Conservation (phyloP, 2,888 invertebrate species). For the Rhamphomyia laevipes region DNA sequence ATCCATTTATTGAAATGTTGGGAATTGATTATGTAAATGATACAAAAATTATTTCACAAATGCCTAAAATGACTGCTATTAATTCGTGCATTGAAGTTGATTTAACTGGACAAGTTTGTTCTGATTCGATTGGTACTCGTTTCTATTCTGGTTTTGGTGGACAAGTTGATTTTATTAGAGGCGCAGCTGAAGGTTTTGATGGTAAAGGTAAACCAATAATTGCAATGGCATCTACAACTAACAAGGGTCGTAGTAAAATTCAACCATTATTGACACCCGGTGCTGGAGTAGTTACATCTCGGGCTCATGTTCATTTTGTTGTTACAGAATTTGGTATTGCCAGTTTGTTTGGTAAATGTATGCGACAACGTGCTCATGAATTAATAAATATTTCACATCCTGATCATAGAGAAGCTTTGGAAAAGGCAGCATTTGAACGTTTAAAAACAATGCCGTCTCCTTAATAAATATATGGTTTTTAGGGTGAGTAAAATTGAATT, state of each 20-base stretch:
- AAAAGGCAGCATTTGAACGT: constrained; percentile 79
- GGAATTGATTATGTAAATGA: constrained; percentile 82
- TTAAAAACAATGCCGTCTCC: constrained; percentile 59
- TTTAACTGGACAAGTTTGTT: constrained; percentile 82
- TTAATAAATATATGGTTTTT: too few species aligned
- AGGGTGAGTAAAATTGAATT: too few species aligned
- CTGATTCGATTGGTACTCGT: constrained; percentile 77
- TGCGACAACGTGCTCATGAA: constrained; percentile 80
- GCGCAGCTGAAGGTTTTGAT: constrained; percentile 74
- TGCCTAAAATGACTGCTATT: constrained; percentile 89
- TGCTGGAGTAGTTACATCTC: constrained; percentile 85
- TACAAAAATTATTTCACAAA: constrained; percentile 65
- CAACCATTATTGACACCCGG: constrained; percentile 69
- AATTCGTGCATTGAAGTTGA: constrained; percentile 94
- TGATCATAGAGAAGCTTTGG: constrained; percentile 67
- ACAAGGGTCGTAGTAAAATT: constrained; percentile 73
- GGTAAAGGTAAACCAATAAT: constrained; percentile 86
- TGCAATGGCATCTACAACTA: constrained; percentile 71
- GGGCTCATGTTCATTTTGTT: constrained; percentile 87
- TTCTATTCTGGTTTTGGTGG: constrained; percentile 78
- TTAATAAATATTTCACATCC: constrained; percentile 85
- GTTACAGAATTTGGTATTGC: constrained; percentile 91
- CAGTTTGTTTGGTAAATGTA: constrained; percentile 74
- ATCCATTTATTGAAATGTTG: constrained; percentile 88
- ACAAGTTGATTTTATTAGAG: constrained; percentile 88